Evolutionary conservation across 2,888 invertebrate genomes (phyloP).

Genomic region (Muschampia plurimacula): DNA sequence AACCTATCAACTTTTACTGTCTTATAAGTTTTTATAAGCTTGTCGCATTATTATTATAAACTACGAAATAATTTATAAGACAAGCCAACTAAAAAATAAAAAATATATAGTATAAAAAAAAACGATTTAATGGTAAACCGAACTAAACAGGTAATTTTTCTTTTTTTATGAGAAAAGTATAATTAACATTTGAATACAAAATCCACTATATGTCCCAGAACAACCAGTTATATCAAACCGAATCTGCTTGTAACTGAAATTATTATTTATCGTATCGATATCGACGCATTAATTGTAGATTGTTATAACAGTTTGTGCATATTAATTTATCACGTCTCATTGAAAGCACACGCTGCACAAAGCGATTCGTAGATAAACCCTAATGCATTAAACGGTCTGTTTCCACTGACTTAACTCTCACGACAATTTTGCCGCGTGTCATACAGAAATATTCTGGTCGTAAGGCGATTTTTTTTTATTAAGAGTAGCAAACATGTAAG

Average conservation of each 20-base stretch:
- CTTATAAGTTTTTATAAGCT: no score
- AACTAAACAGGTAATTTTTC: no score
- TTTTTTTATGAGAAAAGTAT: no score
- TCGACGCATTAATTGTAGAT: conserved; percentile 18
- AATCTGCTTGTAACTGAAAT: conserved; percentile 18
- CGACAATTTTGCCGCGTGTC: not conserved
- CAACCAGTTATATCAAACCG: not conserved
- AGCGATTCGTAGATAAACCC: conserved; percentile 7
- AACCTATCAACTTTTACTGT: not conserved
- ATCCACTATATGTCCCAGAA: not conserved
- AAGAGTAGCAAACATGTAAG: no score
- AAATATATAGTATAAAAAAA: no score
- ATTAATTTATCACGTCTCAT: conserved; percentile 25
- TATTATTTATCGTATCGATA: conserved; percentile 28
- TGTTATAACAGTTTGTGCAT: conserved; percentile 26
- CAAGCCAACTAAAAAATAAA: no score
- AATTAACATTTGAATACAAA: not conserved
- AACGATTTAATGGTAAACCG: no score
- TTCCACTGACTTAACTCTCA: not conserved
- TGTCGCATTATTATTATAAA: no score
- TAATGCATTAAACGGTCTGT: not conserved
- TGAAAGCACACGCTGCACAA: conserved; percentile 13
- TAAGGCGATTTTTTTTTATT: no score
- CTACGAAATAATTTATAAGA: no score
- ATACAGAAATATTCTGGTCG: not conserved